Conservation (phyloP, 2,113 vertebrate species). For the Vulpes vulpes region DNA sequence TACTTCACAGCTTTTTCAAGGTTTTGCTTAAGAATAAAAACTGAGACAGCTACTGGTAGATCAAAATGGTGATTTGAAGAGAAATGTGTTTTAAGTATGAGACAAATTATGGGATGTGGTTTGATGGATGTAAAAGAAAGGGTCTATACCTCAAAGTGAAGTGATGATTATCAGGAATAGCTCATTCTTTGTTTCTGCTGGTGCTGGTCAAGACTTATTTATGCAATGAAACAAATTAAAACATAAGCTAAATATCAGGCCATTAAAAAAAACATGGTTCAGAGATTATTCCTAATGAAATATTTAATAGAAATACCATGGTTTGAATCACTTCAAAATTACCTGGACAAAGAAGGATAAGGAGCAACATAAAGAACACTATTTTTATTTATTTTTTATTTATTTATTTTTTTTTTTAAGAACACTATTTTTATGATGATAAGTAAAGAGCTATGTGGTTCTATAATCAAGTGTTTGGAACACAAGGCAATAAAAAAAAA, state of each 20-base stretch:
- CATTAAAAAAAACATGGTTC: background rate
- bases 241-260: constrained; percentile 9
- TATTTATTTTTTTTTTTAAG: no score
- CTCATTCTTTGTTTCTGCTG: background rate
- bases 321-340: constrained; percentile 10
- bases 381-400: no score
- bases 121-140: background rate
- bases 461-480: constrained; percentile 49
- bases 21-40: constrained; percentile 33
- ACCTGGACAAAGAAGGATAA: background rate
- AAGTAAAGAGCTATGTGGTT: background rate
- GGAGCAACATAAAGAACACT: background rate
- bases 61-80: constrained; percentile 14
- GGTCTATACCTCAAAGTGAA: background rate
- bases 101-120: background rate
- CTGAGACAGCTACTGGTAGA: background rate
- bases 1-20: constrained; percentile 26
- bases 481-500: background rate
- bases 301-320: background rate
- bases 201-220: background rate
- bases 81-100: constrained; percentile 11
- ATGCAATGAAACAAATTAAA: constrained; percentile 16
- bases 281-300: constrained; percentile 50
- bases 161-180: background rate
- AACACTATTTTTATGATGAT: background rate